Evolutionary conservation across 2,888 invertebrate genomes (phyloP).

Genomic region (Stegophylla sp.): DNA sequence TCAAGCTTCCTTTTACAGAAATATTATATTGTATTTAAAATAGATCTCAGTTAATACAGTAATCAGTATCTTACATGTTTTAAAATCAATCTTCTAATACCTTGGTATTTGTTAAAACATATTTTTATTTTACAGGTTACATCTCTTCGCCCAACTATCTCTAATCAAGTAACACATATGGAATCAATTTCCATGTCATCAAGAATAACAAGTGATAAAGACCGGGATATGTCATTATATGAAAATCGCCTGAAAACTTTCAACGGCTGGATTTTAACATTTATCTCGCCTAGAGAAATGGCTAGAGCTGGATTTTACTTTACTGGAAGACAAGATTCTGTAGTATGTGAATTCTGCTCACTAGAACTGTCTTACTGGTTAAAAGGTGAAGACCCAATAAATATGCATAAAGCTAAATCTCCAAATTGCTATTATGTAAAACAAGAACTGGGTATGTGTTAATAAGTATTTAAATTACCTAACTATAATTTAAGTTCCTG

Average conservation of each 20-base stretch:
- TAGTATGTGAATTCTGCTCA: not conserved
- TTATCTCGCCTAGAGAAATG: not conserved
- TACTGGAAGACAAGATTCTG: not conserved
- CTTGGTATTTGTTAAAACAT: too few relatives aligned
- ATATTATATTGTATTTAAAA: too few relatives aligned
- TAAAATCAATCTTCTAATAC: too few relatives aligned
- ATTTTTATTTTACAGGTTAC: too few relatives aligned
- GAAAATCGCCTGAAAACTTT: not conserved
- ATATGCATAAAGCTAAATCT: not conserved
- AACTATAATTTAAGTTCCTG: not conserved
- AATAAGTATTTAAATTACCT: not conserved
- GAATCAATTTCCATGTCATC: too few relatives aligned
- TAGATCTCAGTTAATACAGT: too few relatives aligned
- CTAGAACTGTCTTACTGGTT: not conserved
- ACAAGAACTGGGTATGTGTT: not conserved
- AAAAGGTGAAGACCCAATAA: not conserved
- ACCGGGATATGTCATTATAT: not conserved
- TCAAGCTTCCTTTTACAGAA: too few relatives aligned
- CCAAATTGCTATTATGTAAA: not conserved
- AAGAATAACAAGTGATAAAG: too few relatives aligned
- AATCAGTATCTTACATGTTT: too few relatives aligned
- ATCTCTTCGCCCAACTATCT: too few relatives aligned
- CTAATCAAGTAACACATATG: too few relatives aligned
- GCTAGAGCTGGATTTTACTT: not conserved
- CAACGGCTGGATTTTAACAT: not conserved